Percentiles rank a stretch among this genome's conserved stretches.
These are phyloP conservation scores for Chloropsis hardwickii DNA, from an alignment of 2,113 vertebrate species.

Conservation along the genomic window DNA sequence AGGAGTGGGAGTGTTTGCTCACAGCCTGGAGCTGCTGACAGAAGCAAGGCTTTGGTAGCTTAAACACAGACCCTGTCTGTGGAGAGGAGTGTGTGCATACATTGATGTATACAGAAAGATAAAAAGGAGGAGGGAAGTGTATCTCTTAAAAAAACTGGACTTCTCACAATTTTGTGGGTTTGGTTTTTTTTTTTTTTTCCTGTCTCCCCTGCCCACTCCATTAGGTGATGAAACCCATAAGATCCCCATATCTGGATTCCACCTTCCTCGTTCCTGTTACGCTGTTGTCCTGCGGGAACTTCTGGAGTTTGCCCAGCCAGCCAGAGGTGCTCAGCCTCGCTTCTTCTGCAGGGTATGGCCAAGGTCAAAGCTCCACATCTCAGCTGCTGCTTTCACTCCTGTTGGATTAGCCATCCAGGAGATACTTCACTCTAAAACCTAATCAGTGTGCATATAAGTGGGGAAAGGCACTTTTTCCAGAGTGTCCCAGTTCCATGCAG, in stretches of 20 bases:
- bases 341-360: conserved; percentile 77
- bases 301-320: conserved; percentile 64
- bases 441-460: background rate
- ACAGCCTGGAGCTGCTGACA: background rate
- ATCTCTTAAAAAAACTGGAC: background rate
- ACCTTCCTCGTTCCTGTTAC: conserved; percentile 48
- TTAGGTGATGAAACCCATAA: conserved; percentile 78
- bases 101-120: background rate
- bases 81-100: background rate
- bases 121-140: background rate
- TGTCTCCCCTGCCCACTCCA: background rate
- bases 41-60: background rate
- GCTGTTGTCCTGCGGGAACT: conserved; percentile 64
- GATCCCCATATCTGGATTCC: conserved; percentile 76
- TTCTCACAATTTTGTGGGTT: background rate
- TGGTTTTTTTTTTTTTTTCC: no score
- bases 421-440: background rate
- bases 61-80: background rate
- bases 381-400: background rate
- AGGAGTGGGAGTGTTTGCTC: background rate
- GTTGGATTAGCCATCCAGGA: background rate
- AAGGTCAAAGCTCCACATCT: background rate
- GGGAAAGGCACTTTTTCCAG: background rate
- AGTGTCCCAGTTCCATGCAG: background rate
- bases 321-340: conserved; percentile 21